phyloP scores from a whole-genome alignment of 1,140 invertebrate species.

The Dinothrombium tinctorium region DNA sequence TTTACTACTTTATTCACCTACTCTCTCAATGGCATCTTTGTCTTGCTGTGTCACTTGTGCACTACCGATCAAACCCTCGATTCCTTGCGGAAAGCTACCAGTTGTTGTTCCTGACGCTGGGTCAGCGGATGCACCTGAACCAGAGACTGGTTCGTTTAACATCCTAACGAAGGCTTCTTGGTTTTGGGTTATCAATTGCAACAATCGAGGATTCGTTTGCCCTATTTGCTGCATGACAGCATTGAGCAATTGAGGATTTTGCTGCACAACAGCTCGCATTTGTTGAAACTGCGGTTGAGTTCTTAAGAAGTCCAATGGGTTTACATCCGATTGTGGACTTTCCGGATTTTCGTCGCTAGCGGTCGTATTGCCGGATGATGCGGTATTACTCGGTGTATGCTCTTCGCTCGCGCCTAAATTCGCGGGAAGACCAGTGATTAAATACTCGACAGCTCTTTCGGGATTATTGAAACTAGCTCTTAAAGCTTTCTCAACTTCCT shows the following conservation, averaged over 20 bases:
- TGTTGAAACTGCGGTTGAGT: constrained; percentile 88
- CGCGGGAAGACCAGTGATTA: constrained; percentile 44
- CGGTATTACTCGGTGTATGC: constrained; percentile 3
- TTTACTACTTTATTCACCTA: constrained; percentile 20
- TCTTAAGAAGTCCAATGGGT: constrained; percentile 71
- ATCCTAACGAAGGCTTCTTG: constrained; percentile 88
- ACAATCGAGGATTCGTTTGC: constrained; percentile 74
- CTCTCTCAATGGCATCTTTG: constrained; percentile 87
- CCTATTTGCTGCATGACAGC: constrained; percentile 72
- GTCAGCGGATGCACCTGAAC: constrained; percentile 18
- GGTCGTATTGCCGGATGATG: background rate
- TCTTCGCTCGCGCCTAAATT: background rate
- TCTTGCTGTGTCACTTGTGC: constrained; percentile 69
- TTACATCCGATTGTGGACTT: constrained; percentile 1
- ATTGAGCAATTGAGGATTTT: constrained; percentile 78
- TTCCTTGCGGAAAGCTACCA: background rate
- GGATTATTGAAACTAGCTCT: constrained; percentile 95
- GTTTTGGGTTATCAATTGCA: constrained; percentile 67
- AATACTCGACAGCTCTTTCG: constrained; percentile 92
- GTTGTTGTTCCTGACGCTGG: constrained; percentile 4
- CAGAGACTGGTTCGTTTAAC: constrained; percentile 56
- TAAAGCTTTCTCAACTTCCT: constrained; percentile 62
- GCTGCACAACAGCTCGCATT: constrained; percentile 63
- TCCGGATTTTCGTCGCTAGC: constrained; percentile 9
- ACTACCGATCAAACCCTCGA: constrained; percentile 12